Conservation (phyloP, 2,113 vertebrate genomes). For the Xiphophorus maculatus region DNA sequence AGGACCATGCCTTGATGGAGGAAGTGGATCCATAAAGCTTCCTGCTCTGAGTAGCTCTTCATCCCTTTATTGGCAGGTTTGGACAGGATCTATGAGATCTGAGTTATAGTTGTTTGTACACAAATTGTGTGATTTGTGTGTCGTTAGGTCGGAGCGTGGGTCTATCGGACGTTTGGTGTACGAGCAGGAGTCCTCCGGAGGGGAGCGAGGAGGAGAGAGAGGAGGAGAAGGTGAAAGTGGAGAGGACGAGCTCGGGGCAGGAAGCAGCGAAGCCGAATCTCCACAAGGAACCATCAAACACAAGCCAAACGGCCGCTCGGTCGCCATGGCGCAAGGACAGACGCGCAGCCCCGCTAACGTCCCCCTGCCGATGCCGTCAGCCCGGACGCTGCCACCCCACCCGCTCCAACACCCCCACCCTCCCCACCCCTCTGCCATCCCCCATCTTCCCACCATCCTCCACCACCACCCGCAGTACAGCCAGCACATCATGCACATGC, state of each 20-base stretch:
- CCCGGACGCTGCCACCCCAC: constrained; percentile 73
- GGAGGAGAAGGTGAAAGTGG: constrained; percentile 57
- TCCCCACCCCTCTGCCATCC: constrained; percentile 71
- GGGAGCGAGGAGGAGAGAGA: constrained; percentile 45
- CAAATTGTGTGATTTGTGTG: not conserved
- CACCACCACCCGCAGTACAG: constrained; percentile 75
- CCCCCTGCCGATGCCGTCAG: constrained; percentile 61
- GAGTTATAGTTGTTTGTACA: too few species aligned
- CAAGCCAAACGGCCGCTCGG: constrained; percentile 72
- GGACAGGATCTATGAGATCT: too few species aligned
- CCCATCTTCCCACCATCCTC: constrained; percentile 73
- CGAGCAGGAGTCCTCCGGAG: constrained; percentile 83
- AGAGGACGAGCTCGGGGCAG: constrained; percentile 58
- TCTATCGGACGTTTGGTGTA: constrained; percentile 87
- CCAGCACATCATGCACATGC: constrained; percentile 66
- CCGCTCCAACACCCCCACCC: constrained; percentile 65
- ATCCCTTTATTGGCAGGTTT: too few species aligned
- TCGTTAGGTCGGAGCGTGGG: constrained; percentile 86
- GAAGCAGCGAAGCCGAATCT: constrained; percentile 69
- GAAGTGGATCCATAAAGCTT: too few species aligned
- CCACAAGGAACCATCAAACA: constrained; percentile 89
- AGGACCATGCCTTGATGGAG: too few species aligned
- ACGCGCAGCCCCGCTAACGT: constrained; percentile 57
- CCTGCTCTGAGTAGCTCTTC: too few species aligned
- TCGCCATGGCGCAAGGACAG: constrained; percentile 74